phyloP scores from a whole-genome alignment of 2,888 invertebrate genomes.

The Drosophila histrio region DNA sequence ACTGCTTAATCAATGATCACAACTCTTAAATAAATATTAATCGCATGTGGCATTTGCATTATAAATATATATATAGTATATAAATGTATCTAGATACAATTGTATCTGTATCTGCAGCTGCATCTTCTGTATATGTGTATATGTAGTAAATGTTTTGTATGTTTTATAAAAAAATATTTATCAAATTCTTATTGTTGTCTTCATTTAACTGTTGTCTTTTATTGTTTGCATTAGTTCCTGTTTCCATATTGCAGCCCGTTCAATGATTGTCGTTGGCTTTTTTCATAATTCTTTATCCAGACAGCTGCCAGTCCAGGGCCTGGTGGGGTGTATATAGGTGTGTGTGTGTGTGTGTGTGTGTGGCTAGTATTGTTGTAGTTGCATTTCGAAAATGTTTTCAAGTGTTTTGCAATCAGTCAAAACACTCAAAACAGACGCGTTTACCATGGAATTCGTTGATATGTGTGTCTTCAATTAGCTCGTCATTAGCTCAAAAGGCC shows the following conservation, averaged over 20 bases:
- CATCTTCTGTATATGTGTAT: constrained; percentile 17
- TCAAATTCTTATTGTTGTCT: constrained; percentile 16
- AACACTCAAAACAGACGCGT: constrained; percentile 53
- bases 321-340: background rate
- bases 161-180: constrained; percentile 31
- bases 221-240: constrained; percentile 29
- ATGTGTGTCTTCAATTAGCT: constrained; percentile 66
- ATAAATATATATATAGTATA: constrained; percentile 30
- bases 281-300: background rate
- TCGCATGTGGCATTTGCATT: constrained; percentile 72
- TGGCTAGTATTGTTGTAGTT: constrained; percentile 35
- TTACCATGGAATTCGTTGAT: constrained; percentile 66
- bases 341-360: background rate
- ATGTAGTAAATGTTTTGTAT: constrained; percentile 28
- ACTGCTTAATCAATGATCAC: constrained; percentile 84
- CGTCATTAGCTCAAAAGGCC: constrained; percentile 65
- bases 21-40: constrained; percentile 83
- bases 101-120: constrained; percentile 29
- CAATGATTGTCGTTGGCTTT: constrained; percentile 42
- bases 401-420: constrained; percentile 42
- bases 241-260: constrained; percentile 20
- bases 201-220: constrained; percentile 15
- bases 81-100: constrained; percentile 43
- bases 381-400: constrained; percentile 31
- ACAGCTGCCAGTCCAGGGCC: constrained; percentile 34